Evolutionary conservation across 2,888 invertebrate species (phyloP).

Genomic region (Cheilosia urbana): DNA sequence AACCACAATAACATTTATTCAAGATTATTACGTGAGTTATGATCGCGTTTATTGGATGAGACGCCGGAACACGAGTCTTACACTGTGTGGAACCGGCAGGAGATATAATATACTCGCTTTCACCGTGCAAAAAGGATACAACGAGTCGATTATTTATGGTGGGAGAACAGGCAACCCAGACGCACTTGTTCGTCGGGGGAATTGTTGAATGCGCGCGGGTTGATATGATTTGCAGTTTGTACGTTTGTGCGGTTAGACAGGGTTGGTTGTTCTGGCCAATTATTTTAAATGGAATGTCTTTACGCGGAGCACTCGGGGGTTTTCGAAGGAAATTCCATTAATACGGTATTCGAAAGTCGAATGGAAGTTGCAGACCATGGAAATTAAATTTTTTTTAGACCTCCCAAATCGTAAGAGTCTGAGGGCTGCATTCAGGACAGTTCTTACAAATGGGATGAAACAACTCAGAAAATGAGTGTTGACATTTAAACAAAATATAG

Average conservation of each 20-base stretch:
- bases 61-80: slow-evolving; percentile 60
- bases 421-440: too few species aligned
- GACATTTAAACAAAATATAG: too few species aligned
- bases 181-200: slow-evolving; percentile 56
- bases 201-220: slow-evolving; percentile 40
- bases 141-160: slow-evolving; percentile 66
- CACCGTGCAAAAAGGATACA: slow-evolving; percentile 47
- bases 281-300: slow-evolving; percentile 52
- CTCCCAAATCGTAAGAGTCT: background rate
- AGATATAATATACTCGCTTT: slow-evolving; percentile 9
- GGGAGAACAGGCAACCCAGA: slow-evolving; percentile 71
- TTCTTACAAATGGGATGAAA: too few species aligned
- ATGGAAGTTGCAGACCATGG: background rate
- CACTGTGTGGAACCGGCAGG: background rate
- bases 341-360: slow-evolving; percentile 5
- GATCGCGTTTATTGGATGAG: slow-evolving; percentile 76
- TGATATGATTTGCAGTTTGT: slow-evolving; percentile 34
- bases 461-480: too few species aligned
- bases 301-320: slow-evolving; percentile 2
- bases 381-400: background rate
- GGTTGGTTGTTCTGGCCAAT: slow-evolving; percentile 32
- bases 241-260: slow-evolving; percentile 12
- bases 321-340: slow-evolving; percentile 1
- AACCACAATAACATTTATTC: slow-evolving; percentile 74
- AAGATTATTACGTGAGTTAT: slow-evolving; percentile 77